Conservation (phyloP, 1,140 invertebrate species). For the Drosophila nasuta region DNA sequence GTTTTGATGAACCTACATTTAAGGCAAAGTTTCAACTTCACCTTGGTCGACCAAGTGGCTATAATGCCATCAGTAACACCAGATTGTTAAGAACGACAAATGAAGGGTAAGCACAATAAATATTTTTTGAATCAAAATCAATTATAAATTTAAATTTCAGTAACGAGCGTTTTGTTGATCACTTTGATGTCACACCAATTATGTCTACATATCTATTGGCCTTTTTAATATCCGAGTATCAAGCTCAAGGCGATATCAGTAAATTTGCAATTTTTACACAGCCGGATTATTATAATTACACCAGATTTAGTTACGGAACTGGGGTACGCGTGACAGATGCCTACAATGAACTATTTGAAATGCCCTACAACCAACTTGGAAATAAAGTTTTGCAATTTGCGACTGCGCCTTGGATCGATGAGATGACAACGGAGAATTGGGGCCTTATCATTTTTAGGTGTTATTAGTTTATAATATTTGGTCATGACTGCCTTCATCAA, state of each 20-base stretch:
- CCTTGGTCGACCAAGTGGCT: constrained; percentile 86
- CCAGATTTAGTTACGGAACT: constrained; percentile 86
- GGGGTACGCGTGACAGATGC: constrained; percentile 85
- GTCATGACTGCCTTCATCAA: no score
- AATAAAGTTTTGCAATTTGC: constrained; percentile 88
- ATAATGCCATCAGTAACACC: constrained; percentile 86
- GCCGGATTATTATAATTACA: constrained; percentile 87
- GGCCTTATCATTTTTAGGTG: constrained; percentile 89
- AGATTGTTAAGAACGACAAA: no score
- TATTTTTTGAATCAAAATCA: background rate
- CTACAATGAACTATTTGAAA: constrained; percentile 85
- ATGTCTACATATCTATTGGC: constrained; percentile 93
- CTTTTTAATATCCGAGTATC: constrained; percentile 90
- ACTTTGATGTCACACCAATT: constrained; percentile 86
- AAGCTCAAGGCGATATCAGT: constrained; percentile 67
- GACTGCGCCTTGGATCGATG: constrained; percentile 91
- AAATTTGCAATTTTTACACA: constrained; percentile 87
- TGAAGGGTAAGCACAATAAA: constrained; percentile 41
- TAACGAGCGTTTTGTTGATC: constrained; percentile 54
- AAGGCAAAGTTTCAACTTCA: constrained; percentile 92
- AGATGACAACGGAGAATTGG: constrained; percentile 92
- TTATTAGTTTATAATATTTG: background rate
- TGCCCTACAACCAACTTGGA: constrained; percentile 77
- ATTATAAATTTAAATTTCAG: constrained; percentile 32
- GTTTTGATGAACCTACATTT: constrained; percentile 95